Evolutionary conservation across 2,797 vertebrate species (phyloP).

Genomic region (Semotilus atromaculatus): DNA sequence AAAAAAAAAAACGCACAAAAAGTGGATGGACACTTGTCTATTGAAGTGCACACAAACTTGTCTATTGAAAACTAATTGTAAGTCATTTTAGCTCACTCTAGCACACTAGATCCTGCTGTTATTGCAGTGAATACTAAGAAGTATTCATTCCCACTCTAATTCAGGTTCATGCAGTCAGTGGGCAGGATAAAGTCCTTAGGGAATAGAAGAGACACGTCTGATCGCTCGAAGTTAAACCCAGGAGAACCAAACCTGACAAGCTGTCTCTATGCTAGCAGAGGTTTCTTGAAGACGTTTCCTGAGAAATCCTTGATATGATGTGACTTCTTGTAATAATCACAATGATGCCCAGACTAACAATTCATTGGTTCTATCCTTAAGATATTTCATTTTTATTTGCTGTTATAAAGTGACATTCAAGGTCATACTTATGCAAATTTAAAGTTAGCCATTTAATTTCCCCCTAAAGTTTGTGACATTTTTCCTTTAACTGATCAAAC

Average conservation of each 20-base stretch:
- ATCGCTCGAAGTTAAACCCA: neutral
- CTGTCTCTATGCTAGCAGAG: neutral
- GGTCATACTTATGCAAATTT: neutral
- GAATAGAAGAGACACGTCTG: neutral
- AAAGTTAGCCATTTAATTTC: neutral
- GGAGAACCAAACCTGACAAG: neutral
- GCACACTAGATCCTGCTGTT: neutral
- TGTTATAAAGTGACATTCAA: no score
- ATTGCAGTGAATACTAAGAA: neutral
- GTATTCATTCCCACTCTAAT: neutral
- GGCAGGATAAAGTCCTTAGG: neutral
- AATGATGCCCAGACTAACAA: neutral
- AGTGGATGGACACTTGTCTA: no score
- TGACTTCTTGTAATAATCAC: neutral
- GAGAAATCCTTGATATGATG: conserved; percentile 1
- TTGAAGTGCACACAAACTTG: no score
- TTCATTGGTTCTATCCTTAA: neutral
- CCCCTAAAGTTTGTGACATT: neutral
- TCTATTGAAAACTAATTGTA: neutral
- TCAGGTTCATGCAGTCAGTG: neutral
- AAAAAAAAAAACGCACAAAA: no score
- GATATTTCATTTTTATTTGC: neutral
- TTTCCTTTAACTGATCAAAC: neutral
- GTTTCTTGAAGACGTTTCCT: conserved; percentile 2
- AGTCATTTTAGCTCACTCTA: no score